These are phyloP conservation scores for Umimayanthus chanpuru DNA, from an alignment of 92 coral and sea anemone genomes.

Conservation along the genomic window DNA sequence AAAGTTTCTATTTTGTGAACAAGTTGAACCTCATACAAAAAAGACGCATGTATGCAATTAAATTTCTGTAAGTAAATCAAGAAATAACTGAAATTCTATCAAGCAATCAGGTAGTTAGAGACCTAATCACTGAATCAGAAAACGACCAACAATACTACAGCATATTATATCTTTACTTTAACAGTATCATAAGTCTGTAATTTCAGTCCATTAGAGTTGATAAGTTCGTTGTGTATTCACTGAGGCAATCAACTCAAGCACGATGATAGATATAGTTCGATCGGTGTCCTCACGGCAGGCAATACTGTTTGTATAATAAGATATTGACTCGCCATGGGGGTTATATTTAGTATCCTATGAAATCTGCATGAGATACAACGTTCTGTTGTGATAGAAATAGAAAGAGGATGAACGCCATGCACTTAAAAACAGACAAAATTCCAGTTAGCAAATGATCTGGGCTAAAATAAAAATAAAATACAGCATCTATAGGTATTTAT, in stretches of 20 bases:
- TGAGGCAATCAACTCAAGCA: conserved; percentile 4
- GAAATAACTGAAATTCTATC: background rate
- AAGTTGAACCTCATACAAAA: background rate
- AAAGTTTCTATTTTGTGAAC: background rate
- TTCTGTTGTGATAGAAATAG: background rate
- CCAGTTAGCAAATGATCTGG: background rate
- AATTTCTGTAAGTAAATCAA: no score
- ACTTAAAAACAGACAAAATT: no score
- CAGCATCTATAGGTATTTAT: background rate
- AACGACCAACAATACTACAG: background rate
- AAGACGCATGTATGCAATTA: no score
- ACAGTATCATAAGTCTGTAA: background rate
- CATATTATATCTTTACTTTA: background rate
- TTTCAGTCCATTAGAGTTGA: background rate
- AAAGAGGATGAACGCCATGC: no score
- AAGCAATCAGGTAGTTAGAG: background rate
- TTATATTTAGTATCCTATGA: background rate
- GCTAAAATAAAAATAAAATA: no score
- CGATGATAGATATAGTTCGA: background rate
- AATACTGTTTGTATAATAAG: background rate
- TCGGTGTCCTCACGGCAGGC: background rate
- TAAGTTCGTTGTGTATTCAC: background rate
- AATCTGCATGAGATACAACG: background rate
- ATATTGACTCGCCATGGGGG: background rate
- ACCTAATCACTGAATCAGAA: background rate